These are phyloP conservation scores for Perithous albicinctus DNA, from an alignment of 2,888 invertebrate species.

Conservation along the genomic window DNA sequence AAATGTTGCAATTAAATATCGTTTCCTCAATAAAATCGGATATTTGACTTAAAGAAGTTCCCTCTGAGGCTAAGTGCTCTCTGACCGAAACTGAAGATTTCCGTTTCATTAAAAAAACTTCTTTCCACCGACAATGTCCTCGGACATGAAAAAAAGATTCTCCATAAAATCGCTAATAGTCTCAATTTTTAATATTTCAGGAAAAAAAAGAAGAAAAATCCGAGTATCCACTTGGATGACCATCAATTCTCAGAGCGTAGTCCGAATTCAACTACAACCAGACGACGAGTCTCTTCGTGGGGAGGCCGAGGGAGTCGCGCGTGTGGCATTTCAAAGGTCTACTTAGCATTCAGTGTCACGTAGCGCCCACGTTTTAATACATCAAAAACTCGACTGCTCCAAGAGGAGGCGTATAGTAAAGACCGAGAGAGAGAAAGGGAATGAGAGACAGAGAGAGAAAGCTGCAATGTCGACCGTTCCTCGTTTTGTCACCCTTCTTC, in stretches of 20 bases:
- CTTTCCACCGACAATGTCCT: not conserved
- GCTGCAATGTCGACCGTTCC: constrained; percentile 41
- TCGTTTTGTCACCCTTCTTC: constrained; percentile 48
- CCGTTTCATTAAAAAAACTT: no score
- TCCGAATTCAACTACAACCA: constrained; percentile 23
- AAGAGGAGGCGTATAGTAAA: constrained; percentile 46
- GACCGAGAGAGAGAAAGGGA: not conserved
- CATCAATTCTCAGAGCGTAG: not conserved
- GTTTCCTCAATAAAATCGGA: no score
- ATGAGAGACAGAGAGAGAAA: not conserved
- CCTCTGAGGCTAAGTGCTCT: no score
- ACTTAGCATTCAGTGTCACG: constrained; percentile 85
- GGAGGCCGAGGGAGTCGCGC: no score
- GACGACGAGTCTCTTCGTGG: constrained; percentile 36
- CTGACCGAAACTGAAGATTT: no score
- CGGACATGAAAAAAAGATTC: not conserved
- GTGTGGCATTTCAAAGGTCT: constrained; percentile 81
- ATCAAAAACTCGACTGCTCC: constrained; percentile 81
- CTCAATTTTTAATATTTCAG: not conserved
- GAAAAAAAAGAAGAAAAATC: not conserved
- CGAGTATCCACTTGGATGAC: not conserved
- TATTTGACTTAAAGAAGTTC: no score
- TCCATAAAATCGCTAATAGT: no score
- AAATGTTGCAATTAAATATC: no score
- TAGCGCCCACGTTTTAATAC: constrained; percentile 83